Percentiles rank a stretch among this genome's conserved stretches.
phyloP scores from a whole-genome alignment of 2,888 invertebrate species.

The Augochlorella aurata region DNA sequence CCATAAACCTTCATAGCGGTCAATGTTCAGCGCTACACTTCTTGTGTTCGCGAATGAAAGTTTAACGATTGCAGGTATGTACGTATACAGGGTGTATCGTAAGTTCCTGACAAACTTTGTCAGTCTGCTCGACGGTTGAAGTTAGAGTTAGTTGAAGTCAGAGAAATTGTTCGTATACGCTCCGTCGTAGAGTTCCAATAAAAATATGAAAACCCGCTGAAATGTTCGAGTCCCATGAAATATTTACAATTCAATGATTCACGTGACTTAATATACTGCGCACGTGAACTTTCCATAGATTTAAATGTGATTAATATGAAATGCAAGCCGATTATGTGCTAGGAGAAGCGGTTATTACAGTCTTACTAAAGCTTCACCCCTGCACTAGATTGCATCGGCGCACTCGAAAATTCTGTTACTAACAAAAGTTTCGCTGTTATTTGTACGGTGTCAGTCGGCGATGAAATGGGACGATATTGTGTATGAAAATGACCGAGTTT shows the following conservation, averaged over 20 bases:
- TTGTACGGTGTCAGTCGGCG: background rate
- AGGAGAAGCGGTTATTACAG: background rate
- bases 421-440: background rate
- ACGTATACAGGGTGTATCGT: background rate
- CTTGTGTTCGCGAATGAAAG: background rate
- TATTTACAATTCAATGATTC: background rate
- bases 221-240: background rate
- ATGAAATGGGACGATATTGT: background rate
- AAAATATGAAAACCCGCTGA: background rate
- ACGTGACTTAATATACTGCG: background rate
- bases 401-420: background rate
- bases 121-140: background rate
- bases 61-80: background rate
- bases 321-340: constrained; percentile 1
- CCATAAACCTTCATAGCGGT: background rate
- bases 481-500: background rate
- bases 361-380: background rate
- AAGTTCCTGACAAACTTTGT: background rate
- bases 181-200: background rate
- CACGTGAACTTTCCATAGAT: background rate
- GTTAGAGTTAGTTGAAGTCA: background rate
- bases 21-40: background rate
- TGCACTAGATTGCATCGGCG: background rate
- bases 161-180: background rate
- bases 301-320: background rate